phyloP scores from a whole-genome alignment of 2,113 vertebrate genomes.

The Cheirogaleus medius region DNA sequence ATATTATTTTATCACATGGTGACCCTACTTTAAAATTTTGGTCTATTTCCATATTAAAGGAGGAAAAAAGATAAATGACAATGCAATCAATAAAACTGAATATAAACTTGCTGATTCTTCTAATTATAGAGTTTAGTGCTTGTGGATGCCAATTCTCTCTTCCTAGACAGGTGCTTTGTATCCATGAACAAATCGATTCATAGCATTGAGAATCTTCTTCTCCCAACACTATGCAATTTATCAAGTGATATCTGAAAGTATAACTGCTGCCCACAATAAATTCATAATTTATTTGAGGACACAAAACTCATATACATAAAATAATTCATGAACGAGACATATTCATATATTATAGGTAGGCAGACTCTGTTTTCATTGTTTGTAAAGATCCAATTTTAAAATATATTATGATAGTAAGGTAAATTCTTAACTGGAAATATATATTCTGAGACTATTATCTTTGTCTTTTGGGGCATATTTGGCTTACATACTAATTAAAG shows the following conservation, averaged over 20 bases:
- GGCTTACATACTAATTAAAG: background rate
- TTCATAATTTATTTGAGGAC: constrained; percentile 2
- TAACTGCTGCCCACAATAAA: background rate
- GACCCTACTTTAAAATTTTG: constrained; percentile 32
- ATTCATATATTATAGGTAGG: background rate
- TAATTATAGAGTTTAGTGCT: background rate
- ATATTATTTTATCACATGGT: constrained; percentile 58
- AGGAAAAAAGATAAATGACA: constrained; percentile 66
- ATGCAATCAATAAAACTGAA: constrained; percentile 48
- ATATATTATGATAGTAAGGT: background rate
- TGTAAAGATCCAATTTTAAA: background rate
- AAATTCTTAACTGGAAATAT: background rate
- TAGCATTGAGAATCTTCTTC: background rate
- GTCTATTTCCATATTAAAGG: background rate
- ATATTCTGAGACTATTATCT: background rate
- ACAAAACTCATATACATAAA: background rate
- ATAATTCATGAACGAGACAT: background rate
- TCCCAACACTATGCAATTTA: background rate
- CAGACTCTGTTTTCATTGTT: background rate
- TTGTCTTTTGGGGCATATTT: background rate
- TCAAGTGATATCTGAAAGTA: background rate
- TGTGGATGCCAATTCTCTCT: background rate
- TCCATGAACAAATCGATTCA: constrained; percentile 21
- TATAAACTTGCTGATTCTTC: constrained; percentile 12
- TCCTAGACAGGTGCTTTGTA: background rate